These are phyloP conservation scores for Onychorhynchus coronatus DNA, from an alignment of 2,113 vertebrate genomes.

Conservation along the genomic window DNA sequence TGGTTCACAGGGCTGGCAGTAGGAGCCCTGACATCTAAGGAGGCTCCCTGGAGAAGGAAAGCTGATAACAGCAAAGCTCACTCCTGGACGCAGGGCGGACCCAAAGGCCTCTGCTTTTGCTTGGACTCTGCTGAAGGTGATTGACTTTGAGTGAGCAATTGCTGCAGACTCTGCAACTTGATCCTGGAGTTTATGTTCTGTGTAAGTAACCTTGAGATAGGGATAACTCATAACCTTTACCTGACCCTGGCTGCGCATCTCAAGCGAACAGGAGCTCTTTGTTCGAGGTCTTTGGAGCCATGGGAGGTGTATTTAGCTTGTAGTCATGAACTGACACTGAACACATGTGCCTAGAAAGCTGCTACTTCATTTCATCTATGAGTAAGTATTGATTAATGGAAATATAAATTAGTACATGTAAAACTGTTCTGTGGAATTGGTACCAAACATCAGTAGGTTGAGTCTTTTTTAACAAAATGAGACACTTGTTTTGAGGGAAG, in stretches of 20 bases:
- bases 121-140: slow-evolving; percentile 41
- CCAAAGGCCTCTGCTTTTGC: slow-evolving; percentile 33
- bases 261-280: slow-evolving; percentile 64
- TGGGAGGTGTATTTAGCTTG: slow-evolving; percentile 36
- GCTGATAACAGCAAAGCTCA: neutral
- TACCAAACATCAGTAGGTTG: neutral
- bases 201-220: slow-evolving; percentile 66
- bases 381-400: slow-evolving; percentile 35
- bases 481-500: neutral
- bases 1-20: neutral
- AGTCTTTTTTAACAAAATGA: neutral
- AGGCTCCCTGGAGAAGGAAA: neutral
- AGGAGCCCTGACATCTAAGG: neutral
- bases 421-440: neutral
- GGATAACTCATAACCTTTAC: slow-evolving; percentile 59
- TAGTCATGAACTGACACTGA: slow-evolving; percentile 36
- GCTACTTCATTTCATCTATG: neutral
- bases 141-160: slow-evolving; percentile 64
- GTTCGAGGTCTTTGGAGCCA: slow-evolving; percentile 50
- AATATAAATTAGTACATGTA: neutral
- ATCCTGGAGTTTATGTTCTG: slow-evolving; percentile 55
- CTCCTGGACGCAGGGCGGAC: neutral
- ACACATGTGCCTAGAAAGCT: slow-evolving; percentile 29
- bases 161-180: slow-evolving; percentile 55
- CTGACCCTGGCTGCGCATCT: slow-evolving; percentile 62